Base-by-base conservation (phyloP, 2,797 vertebrate species). In the Ctenosaura bakeri region DNA sequence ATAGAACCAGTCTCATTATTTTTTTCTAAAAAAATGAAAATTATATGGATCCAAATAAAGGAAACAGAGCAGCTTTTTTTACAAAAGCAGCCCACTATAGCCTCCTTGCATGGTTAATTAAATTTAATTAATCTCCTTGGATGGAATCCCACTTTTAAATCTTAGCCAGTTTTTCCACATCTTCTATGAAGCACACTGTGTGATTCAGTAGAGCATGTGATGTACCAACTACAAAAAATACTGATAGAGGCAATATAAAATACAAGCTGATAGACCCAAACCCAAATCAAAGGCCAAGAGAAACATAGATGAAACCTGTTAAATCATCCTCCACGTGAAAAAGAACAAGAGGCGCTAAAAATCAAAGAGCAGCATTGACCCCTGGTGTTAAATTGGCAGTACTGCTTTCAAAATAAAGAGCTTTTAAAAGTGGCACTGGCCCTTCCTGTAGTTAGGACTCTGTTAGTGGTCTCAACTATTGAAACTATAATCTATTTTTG, bases 281-380 rank as follows among this genome's bases (percentile, higher is more conserved):
- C 52, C 77, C 42, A 42, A 85, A 71, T 56, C 74, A 90, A 71
- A 80, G 71, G 10, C 56, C 38, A 76, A 46, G 74, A 64, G 46
- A 42, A 90, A 38, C 18, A 20, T 24, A 59, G 38, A 88, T 7
- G 12, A 78, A 38, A 29, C 26, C 29, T 50, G 38, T 35, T 54
- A 73, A 86, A 62, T 8, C 5, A 16, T 20, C 20, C 59, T 24
- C 18, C 56, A 16, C 14, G 32, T 69, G 4, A 71, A 92, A 93
- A 85, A 0, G 0, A 16, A 3, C 18, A 73, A 0, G 52, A 91
- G 80, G n/a, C 18, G 13, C 38, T 38, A 84, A 84, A 20, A 88
- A 12, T 7, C 6, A 22, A 93, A 94, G 87, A 73, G 82, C 87
- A 92, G 88, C 20, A 24, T 77, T 92, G 42, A 93, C 93, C 95